phyloP scores from a whole-genome alignment of 2,113 vertebrate species.

The Falco punctatus region DNA sequence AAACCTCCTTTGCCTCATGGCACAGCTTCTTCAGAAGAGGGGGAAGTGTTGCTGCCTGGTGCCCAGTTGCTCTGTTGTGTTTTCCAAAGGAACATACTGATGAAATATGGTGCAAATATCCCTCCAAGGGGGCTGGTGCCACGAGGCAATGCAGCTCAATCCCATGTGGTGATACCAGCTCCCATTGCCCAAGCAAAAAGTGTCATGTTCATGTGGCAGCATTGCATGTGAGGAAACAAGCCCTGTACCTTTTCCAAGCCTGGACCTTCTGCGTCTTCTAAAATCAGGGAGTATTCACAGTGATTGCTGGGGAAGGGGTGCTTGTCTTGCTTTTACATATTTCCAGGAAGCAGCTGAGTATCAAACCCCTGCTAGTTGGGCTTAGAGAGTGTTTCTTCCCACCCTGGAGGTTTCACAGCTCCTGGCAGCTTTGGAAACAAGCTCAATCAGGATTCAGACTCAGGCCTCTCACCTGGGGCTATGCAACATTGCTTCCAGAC shows the following conservation, averaged over 20 bases:
- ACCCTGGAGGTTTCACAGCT: not conserved
- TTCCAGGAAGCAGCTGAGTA: not conserved
- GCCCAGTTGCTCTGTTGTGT: not conserved
- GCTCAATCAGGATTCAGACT: slow-evolving; percentile 1
- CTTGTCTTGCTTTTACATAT: not conserved
- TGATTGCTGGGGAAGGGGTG: not conserved
- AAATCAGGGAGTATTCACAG: not conserved
- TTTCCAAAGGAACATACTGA: not conserved
- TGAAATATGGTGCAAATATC: not conserved
- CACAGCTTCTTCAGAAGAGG: not conserved
- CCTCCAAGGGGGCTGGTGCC: not conserved
- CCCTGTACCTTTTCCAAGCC: not conserved
- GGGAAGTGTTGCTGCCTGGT: not conserved
- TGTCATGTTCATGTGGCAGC: fast-evolving
- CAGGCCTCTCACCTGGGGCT: slow-evolving; percentile 8
- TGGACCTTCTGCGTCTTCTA: not conserved
- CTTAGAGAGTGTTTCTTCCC: not conserved
- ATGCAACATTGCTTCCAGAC: not conserved
- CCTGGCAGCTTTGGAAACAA: not conserved
- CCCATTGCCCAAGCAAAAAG: not conserved
- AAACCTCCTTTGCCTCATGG: not conserved
- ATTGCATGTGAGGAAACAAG: not conserved
- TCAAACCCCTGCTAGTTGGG: not conserved
- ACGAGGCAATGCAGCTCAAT: not conserved
- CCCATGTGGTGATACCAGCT: not conserved